These are phyloP conservation scores for Xenopus laevis DNA, from an alignment of 2,113 vertebrate genomes.

Conservation along the genomic window DNA sequence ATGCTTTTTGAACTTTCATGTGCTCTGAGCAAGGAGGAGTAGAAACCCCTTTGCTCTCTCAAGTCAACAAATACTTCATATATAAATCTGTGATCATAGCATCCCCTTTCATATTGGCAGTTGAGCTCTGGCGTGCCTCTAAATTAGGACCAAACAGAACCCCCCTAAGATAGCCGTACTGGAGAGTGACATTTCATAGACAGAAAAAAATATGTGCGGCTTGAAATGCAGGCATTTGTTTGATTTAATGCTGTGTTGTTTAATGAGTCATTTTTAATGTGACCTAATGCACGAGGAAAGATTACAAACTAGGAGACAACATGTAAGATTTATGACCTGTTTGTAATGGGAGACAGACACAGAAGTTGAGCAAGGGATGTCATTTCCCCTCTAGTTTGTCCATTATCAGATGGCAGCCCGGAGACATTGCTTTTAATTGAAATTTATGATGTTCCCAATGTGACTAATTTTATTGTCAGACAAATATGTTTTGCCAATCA, in stretches of 20 bases:
- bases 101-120: not conserved
- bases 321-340: conserved; percentile 26
- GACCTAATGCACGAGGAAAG: not conserved
- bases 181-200: not conserved
- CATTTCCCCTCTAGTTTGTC: conserved; percentile 22
- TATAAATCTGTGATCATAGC: too few species aligned
- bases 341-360: conserved; percentile 12
- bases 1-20: too few species aligned
- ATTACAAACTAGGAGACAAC: not conserved
- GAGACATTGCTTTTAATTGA: conserved; percentile 28
- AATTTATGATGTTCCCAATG: conserved; percentile 31
- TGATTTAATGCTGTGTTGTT: not conserved
- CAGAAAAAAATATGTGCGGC: not conserved
- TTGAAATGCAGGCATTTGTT: not conserved
- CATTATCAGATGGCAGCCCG: conserved; percentile 29
- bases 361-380: conserved; percentile 8
- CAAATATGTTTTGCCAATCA: conserved; percentile 19
- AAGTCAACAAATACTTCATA: not conserved
- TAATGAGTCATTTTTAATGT: not conserved
- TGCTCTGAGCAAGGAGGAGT: too few species aligned
- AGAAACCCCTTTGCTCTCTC: too few species aligned
- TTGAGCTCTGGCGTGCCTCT: not conserved
- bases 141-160: not conserved
- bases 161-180: not conserved
- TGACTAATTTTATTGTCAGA: conserved; percentile 27